Evolutionary conservation across 2,888 invertebrate genomes (phyloP).

Genomic region (Encarsia formosa): DNA sequence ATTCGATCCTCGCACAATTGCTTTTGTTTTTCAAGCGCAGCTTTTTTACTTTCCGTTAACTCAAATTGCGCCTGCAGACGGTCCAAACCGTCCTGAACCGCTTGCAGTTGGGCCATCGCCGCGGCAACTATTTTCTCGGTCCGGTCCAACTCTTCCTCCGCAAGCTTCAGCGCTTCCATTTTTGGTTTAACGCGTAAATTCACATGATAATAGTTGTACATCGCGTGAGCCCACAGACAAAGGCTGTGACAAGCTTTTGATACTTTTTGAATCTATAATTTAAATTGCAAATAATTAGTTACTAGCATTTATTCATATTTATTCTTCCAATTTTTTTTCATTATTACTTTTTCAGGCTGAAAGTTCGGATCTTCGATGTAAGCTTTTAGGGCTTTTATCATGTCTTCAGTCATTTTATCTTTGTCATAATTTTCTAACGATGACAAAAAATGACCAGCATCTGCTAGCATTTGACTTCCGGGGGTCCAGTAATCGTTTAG

Average conservation of each 20-base stretch:
- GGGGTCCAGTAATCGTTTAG: slow-evolving; percentile 88
- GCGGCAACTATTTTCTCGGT: slow-evolving; percentile 65
- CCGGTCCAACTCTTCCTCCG: slow-evolving; percentile 63
- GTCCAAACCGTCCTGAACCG: slow-evolving; percentile 73
- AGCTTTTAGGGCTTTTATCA: slow-evolving; percentile 75
- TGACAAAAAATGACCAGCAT: slow-evolving; percentile 77
- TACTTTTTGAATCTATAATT: slow-evolving; percentile 49
- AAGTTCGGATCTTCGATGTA: slow-evolving; percentile 76
- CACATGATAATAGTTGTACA: slow-evolving; percentile 89
- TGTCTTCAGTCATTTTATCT: slow-evolving; percentile 74
- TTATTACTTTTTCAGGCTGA: slow-evolving; percentile 68
- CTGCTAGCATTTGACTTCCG: slow-evolving; percentile 74
- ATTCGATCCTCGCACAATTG: slow-evolving; percentile 73
- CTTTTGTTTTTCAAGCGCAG: slow-evolving; percentile 70
- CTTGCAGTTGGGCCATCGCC: slow-evolving; percentile 75
- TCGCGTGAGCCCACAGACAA: slow-evolving; percentile 88
- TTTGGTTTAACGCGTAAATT: slow-evolving; percentile 82
- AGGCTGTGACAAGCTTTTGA: slow-evolving; percentile 77
- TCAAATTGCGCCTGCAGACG: slow-evolving; percentile 57
- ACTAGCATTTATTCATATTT: background rate
- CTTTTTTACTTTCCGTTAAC: slow-evolving; percentile 60
- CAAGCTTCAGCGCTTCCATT: slow-evolving; percentile 73
- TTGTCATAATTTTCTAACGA: slow-evolving; percentile 84
- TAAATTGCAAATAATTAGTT: background rate
- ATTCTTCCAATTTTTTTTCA: background rate